Base-by-base conservation (phyloP, 64 coral and sea anemone genomes). In the Cladopsammia gracilis region DNA sequence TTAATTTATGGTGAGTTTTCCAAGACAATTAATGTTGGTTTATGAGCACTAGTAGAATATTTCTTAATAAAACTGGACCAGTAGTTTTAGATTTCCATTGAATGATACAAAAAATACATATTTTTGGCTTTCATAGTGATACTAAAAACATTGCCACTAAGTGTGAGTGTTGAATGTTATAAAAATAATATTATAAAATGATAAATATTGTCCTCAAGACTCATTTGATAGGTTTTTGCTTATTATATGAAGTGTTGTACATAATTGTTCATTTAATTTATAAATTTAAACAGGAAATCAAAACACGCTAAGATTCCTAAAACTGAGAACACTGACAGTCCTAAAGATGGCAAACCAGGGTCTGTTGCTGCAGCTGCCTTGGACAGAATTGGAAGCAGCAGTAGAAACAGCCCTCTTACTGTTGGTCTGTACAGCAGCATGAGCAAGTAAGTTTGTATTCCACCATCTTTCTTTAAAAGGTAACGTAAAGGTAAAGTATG, bases 301-400 rank as follows among this genome's bases (percentile, higher is more conserved):
- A 84, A 94, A 54, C 96, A 88, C 82, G 60, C 90, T 26, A 98
- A 98, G 62, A 81, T 90, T 25, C 46, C 92, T 18, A 94, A 93
- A 24, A 58, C 48, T 24, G 92, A 96, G n/a, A 89, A 74, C 10
- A 58, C 14, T 48, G 57, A 58, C 19, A 88, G 81, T 22, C 75
- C 76, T 25, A 81, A 75, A 65, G 85, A 90, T 70, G 73, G 76
- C 64, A 94, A 89, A 73, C 53, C 80, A 43, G 13, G 25, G 18
- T 86, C 86, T 62, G 7, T 80, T 66, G 82, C 88, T 13, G 82
- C 86, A 5, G 80, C 87, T 3, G 87, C 92, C n/a, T 73, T 89
- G 62, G 92, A 94, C 56, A 94, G 92, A 66, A 75, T 83, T 79
- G 88, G 76, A 9, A 72, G 67, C 60, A 45, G 76, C 71, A 45